Conservation (phyloP, 2,888 invertebrate species). For the Cephus runcator region DNA sequence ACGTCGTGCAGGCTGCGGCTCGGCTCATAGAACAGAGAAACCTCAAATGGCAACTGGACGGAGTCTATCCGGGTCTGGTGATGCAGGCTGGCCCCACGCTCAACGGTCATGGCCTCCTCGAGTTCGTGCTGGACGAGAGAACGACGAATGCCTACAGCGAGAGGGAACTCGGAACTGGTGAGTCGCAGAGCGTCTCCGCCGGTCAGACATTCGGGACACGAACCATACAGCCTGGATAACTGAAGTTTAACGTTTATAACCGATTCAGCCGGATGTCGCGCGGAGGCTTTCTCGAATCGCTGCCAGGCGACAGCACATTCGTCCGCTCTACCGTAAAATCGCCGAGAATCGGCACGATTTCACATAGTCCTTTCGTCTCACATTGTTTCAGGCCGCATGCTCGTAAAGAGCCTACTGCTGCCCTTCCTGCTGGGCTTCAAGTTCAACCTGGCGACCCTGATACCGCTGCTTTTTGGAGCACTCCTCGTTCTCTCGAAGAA, state of each 20-base stretch:
- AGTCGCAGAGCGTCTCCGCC: conserved; percentile 17
- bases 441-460: conserved; percentile 79
- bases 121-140: conserved; percentile 76
- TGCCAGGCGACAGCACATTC: conserved; percentile 48
- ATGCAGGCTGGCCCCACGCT: conserved; percentile 81
- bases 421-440: conserved; percentile 84
- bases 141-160: conserved; percentile 69
- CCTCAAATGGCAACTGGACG: conserved; percentile 80
- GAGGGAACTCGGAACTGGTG: conserved; percentile 75
- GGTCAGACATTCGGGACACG: conserved; percentile 25
- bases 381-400: conserved; percentile 73
- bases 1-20: conserved; percentile 59
- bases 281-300: background rate
- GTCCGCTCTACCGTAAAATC: background rate
- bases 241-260: no score
- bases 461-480: conserved; percentile 79
- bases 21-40: conserved; percentile 74
- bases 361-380: no score
- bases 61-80: conserved; percentile 78
- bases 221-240: conserved; percentile 22
- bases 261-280: background rate
- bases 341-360: conserved; percentile 7
- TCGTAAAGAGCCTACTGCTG: conserved; percentile 78
- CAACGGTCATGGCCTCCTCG: conserved; percentile 76
- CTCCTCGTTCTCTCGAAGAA: conserved; percentile 81